These are phyloP conservation scores for Lissonota sp. DNA, from an alignment of 2,888 invertebrate genomes.

Conservation along the genomic window DNA sequence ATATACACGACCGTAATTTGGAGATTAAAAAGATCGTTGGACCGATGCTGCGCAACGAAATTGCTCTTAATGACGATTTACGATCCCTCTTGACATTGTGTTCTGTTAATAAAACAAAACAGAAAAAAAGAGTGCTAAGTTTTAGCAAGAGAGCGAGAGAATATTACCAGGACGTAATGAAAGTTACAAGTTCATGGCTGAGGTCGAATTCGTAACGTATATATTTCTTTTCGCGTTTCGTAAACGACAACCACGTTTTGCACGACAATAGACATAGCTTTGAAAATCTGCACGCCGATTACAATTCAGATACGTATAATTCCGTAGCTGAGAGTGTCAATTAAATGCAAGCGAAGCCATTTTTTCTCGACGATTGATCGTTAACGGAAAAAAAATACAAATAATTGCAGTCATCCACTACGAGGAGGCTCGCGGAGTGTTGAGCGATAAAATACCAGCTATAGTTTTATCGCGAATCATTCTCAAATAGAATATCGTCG, in stretches of 20 bases:
- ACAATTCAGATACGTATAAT: slow-evolving; percentile 19
- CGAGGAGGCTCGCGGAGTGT: not conserved
- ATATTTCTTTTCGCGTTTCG: slow-evolving; percentile 26
- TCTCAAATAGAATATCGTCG: not conserved
- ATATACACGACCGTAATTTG: not conserved
- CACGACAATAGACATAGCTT: slow-evolving; percentile 1
- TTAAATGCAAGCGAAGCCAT: slow-evolving; percentile 49
- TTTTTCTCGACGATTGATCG: slow-evolving; percentile 26
- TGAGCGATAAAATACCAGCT: not conserved
- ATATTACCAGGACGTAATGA: slow-evolving; percentile 17
- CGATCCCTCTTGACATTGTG: slow-evolving; percentile 27
- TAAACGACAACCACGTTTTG: slow-evolving; percentile 9
- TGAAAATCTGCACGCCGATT: not conserved
- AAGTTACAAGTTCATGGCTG: slow-evolving; percentile 16
- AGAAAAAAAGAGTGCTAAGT: not conserved
- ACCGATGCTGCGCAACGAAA: slow-evolving; percentile 47
- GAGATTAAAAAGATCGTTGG: slow-evolving; percentile 36
- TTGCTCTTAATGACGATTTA: slow-evolving; percentile 64
- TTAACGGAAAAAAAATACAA: slow-evolving; percentile 20
- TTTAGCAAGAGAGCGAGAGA: slow-evolving; percentile 8
- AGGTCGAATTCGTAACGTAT: not conserved
- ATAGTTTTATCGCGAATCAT: not conserved
- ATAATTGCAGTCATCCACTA: slow-evolving; percentile 17
- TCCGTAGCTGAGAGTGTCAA: slow-evolving; percentile 43
- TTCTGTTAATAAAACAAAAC: not conserved